Evolutionary conservation across 2,888 invertebrate species (phyloP).

Genomic region (Pilophorus perplexus): DNA sequence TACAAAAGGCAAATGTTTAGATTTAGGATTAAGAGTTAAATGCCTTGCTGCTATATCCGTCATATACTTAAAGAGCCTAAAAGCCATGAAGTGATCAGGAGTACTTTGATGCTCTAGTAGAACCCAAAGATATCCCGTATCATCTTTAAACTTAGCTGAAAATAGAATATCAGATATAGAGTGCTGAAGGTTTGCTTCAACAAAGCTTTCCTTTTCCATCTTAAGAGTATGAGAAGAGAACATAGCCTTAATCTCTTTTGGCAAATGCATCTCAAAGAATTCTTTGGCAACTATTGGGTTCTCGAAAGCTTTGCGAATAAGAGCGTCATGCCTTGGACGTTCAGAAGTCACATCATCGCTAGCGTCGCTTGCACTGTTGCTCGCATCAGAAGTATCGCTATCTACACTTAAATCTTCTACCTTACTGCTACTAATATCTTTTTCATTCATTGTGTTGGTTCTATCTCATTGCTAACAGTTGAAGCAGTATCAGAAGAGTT

Average conservation of each 20-base stretch:
- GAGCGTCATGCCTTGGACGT: not conserved
- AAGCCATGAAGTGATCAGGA: slow-evolving; percentile 3
- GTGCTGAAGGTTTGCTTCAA: not conserved
- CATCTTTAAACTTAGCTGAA: not conserved
- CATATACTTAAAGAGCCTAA: not conserved
- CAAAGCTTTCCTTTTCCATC: not conserved
- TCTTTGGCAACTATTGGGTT: not conserved
- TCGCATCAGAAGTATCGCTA: not conserved
- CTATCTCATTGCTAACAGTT: not conserved
- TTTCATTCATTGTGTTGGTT: not conserved
- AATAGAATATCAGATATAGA: not conserved
- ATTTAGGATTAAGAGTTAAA: not conserved
- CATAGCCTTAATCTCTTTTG: not conserved
- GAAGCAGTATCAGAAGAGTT: too few relatives aligned
- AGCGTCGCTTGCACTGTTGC: too few relatives aligned
- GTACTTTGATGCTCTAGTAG: slow-evolving; percentile 1
- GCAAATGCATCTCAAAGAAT: not conserved
- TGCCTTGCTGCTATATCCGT: not conserved
- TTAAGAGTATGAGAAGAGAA: slow-evolving; percentile 1
- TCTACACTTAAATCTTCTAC: not conserved
- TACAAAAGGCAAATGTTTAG: not conserved
- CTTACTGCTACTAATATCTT: not conserved
- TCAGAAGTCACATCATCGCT: too few relatives aligned
- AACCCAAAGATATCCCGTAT: not conserved
- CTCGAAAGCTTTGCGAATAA: not conserved